Percentiles rank a stretch among this genome's conserved stretches.
phyloP scores from a whole-genome alignment of 92 coral and sea anemone genomes.

The Porites divaricata region DNA sequence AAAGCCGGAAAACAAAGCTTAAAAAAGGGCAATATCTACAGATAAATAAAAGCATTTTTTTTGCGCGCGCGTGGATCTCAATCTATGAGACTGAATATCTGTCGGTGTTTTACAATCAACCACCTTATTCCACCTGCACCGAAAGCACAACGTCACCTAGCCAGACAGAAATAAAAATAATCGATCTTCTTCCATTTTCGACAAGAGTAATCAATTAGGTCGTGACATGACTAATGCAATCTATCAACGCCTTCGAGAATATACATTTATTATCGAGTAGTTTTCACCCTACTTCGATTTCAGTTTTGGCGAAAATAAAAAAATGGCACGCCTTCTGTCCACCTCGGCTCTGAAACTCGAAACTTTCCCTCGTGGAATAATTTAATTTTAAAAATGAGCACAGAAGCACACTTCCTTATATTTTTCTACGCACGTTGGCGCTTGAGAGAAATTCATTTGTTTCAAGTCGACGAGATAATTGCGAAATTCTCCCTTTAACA shows the following conservation, averaged over 20 bases:
- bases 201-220: constrained; percentile 27
- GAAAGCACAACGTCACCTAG: not conserved
- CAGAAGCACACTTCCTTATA: no score
- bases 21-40: not conserved
- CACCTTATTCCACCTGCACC: constrained; percentile 30
- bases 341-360: not conserved
- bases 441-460: not conserved
- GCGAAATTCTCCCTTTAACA: not conserved
- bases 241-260: not conserved
- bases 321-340: not conserved
- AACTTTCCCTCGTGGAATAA: not conserved
- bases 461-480: not conserved
- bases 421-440: no score
- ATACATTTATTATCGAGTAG: not conserved
- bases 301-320: not conserved
- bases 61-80: not conserved
- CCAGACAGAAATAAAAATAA: not conserved
- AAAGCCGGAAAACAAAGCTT: not conserved
- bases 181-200: constrained; percentile 8
- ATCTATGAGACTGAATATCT: not conserved
- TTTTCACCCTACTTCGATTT: not conserved
- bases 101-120: constrained; percentile 28
- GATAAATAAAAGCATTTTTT: not conserved
- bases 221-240: constrained; percentile 5
- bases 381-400: not conserved